Percentiles rank a stretch among this genome's conserved stretches.
These are phyloP conservation scores for Lathamus discolor DNA, from an alignment of 2,113 vertebrate genomes.

Conservation along the genomic window DNA sequence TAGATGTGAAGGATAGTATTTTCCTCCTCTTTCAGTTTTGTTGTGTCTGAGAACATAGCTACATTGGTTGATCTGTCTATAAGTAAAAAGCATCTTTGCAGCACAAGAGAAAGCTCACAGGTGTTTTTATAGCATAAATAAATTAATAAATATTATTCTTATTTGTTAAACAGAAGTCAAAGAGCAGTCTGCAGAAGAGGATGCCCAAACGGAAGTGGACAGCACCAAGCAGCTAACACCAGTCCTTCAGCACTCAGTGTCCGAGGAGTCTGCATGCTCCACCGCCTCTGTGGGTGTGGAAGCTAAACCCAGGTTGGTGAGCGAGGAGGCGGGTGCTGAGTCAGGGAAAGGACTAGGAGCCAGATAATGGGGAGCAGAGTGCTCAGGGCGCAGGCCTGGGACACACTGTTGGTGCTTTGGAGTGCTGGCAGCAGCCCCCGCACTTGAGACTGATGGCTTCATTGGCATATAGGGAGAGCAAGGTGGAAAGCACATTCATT, in stretches of 20 bases:
- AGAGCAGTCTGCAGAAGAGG: constrained; percentile 76
- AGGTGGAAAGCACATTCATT: background rate
- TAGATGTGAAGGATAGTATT: background rate
- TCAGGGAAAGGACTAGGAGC: background rate
- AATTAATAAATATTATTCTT: background rate
- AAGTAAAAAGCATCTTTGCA: background rate
- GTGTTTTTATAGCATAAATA: background rate
- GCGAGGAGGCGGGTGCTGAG: background rate
- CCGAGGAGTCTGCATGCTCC: constrained; percentile 83
- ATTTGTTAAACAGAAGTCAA: constrained; percentile 74
- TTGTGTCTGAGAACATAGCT: background rate
- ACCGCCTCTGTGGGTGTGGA: constrained; percentile 84
- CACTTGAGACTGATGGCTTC: background rate
- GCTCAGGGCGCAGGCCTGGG: background rate
- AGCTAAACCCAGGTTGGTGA: constrained; percentile 85
- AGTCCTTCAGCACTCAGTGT: constrained; percentile 79
- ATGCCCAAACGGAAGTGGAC: constrained; percentile 74
- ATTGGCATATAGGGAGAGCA: background rate
- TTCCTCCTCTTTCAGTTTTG: background rate
- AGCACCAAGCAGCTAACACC: constrained; percentile 76
- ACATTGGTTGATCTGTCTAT: background rate
- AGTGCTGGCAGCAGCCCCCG: background rate
- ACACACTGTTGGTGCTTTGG: background rate
- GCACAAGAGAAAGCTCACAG: background rate
- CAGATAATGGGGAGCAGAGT: background rate